These are phyloP conservation scores for Hydropsyche tenuis DNA, from an alignment of 1,140 invertebrate genomes.

Conservation along the genomic window DNA sequence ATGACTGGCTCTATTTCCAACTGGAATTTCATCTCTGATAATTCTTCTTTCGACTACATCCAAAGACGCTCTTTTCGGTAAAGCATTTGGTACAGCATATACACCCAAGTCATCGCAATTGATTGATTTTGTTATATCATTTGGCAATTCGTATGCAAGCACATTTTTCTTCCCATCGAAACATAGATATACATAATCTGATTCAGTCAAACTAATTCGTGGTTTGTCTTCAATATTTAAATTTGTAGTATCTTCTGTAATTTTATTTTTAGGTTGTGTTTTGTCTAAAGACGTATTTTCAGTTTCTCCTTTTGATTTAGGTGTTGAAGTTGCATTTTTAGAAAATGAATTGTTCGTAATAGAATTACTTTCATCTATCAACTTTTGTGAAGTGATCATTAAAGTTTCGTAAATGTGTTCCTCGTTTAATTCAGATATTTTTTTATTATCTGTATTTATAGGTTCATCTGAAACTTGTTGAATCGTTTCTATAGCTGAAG, in stretches of 20 bases:
- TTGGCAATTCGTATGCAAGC: slow-evolving; percentile 42
- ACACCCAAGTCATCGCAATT: slow-evolving; percentile 54
- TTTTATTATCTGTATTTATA: slow-evolving; percentile 17
- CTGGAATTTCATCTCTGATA: slow-evolving; percentile 15
- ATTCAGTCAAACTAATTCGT: slow-evolving; percentile 52
- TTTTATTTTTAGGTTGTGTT: background rate
- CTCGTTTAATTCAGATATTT: slow-evolving; percentile 51
- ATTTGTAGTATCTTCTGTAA: background rate
- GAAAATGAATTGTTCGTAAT: background rate
- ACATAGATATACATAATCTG: slow-evolving; percentile 61
- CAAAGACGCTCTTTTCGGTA: slow-evolving; percentile 55
- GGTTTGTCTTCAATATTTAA: background rate
- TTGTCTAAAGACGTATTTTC: slow-evolving; percentile 1
- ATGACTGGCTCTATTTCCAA: slow-evolving; percentile 10
- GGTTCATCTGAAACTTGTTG: background rate
- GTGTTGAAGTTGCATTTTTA: slow-evolving; percentile 31
- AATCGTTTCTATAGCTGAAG: slow-evolving; percentile 52
- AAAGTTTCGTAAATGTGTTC: slow-evolving; percentile 64
- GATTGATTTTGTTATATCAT: slow-evolving; percentile 28
- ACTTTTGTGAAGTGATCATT: slow-evolving; percentile 41
- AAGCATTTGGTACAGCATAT: slow-evolving; percentile 59
- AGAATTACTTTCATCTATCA: background rate
- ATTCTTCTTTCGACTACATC: slow-evolving; percentile 38
- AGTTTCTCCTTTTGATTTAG: background rate
- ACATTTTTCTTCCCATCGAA: slow-evolving; percentile 57